Evolutionary conservation across 2,113 vertebrate genomes (phyloP), one percentile per base, ranked within the genome.

Genomic region (Anguilla rostrata): DNA sequence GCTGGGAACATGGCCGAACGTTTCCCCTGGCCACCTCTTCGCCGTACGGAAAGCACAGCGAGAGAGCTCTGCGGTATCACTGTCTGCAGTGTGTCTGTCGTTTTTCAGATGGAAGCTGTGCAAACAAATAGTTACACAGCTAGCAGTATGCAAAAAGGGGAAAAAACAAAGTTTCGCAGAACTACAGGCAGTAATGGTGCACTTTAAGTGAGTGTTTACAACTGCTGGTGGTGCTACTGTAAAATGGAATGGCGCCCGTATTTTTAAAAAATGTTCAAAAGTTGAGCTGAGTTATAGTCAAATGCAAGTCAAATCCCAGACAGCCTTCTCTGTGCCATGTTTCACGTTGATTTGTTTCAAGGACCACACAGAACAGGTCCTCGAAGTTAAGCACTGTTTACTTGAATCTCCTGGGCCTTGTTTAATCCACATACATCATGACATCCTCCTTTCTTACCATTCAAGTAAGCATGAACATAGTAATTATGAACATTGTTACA

Each of bases 151-250:
- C 40, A 46, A 82, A 82, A 82, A 26, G 18, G 2, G 57, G 57
- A 20, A 18, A 71, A 71, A 49, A 15, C 12, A 43, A 11, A 81
- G 16, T 82, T 46, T 53, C 81, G 53, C 81, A 82, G 26, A n/a
- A 43, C 81, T 49, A 49, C 26, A 46, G n/a, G 81, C 81, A 16
- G 78, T 81, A 81, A 81, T 81, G 11, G 16, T 26, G n/a, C 20
- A n/a, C 81, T 82, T 18, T 82, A 29, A 82, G 53, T 82, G 81
- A 53, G 81, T 82, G 81, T 82, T 82, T 53, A 82, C 41, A 82
- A 53, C 41, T 29, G 71, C 29, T 53, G 16, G 41, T 82, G 81
- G 81, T 82, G 43, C 81, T 82, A 43, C 81, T 53, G 40, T 53
- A 81, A 81, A 81, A 81, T 53, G 9, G 39, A 81, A 46, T 22